Conservation (phyloP, 1,140 invertebrate species). For the Pogonus chalceus region DNA sequence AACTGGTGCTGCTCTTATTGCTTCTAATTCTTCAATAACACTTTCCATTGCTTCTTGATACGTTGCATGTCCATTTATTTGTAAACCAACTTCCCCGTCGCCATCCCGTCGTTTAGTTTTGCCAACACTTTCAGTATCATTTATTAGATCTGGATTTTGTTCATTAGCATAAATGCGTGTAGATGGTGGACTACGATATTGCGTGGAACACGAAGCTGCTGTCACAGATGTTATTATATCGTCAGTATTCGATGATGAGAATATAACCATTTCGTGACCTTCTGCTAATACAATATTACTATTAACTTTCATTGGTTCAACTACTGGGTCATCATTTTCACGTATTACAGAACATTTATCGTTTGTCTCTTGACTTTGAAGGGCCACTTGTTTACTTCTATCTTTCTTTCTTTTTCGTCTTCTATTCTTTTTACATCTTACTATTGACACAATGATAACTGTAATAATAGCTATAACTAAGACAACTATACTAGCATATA, state of each 20-base stretch:
- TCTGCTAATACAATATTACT: slow-evolving; percentile 24
- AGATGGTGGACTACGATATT: slow-evolving; percentile 22
- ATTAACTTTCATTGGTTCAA: slow-evolving; percentile 24
- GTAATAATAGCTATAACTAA: slow-evolving; percentile 50
- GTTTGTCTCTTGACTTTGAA: slow-evolving; percentile 26
- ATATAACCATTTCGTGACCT: slow-evolving; percentile 34
- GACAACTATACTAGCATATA: slow-evolving; percentile 42
- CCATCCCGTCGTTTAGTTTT: slow-evolving; percentile 47
- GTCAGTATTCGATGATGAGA: slow-evolving; percentile 19
- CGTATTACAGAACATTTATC: slow-evolving; percentile 22
- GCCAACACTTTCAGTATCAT: slow-evolving; percentile 57
- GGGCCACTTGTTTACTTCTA: slow-evolving; percentile 31
- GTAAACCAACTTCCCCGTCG: slow-evolving; percentile 33
- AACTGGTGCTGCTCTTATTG: neutral
- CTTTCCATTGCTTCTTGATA: slow-evolving; percentile 24
- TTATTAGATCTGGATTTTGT: slow-evolving; percentile 66
- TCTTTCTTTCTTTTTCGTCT: slow-evolving; percentile 27
- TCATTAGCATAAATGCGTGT: slow-evolving; percentile 47
- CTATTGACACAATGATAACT: slow-evolving; percentile 46
- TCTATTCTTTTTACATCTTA: slow-evolving; percentile 46
- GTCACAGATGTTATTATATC: slow-evolving; percentile 27
- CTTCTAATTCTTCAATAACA: slow-evolving; percentile 16
- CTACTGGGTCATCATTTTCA: slow-evolving; percentile 18
- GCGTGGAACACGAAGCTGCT: slow-evolving; percentile 34
- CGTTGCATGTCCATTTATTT: slow-evolving; percentile 17